Evolutionary conservation across 2,113 vertebrate genomes (phyloP), one percentile per base, ranked within the genome.

Genomic region (Notothenia coriiceps): DNA sequence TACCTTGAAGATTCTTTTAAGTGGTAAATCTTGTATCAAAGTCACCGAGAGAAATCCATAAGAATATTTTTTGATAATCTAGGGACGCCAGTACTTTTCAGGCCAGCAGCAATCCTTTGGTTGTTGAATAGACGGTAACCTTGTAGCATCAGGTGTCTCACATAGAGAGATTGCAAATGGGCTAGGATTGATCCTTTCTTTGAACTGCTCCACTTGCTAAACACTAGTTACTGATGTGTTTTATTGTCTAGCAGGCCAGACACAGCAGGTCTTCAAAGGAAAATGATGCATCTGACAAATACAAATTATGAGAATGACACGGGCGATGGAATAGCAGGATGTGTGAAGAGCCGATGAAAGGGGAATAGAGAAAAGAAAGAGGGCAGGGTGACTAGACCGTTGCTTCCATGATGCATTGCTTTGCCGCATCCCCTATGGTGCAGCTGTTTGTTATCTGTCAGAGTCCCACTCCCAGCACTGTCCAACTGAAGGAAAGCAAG

Each of bases 381-480:
- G 56, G 68, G 50, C 55, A 86, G 29, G 65, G 74, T 54, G 90
- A 88, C 74, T 76, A 67, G 73, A 74, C 74, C 68, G 70, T 87
- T 80, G 87, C 83, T 89, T 88, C 77, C 70, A 74, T 89, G 89
- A 94, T 90, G 77, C 81, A 92, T 91, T 79, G 22, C 74, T 80
- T 87, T 83, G 71, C 56, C 2, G 25, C 74, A 59, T 85, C 76
- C 82, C 85, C 84, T 60, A 70, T 90, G 82, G 91, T 74, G 74
- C 79, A 54, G 79, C 84, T 76, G 84, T 91, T 92, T 91, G 87
- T 92, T 92, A 91, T 88, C 75, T 89, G 82, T 92, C 92, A 92
- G 65, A 72, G 61, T 73, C 65, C 43, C 70, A 72, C 57, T 73
- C 65, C 43, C 70, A 46, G 82, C 55, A 56, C 59, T 69, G 57